Evolutionary conservation across 2,888 invertebrate genomes (phyloP).

Genomic region (Drosophila sordidula): DNA sequence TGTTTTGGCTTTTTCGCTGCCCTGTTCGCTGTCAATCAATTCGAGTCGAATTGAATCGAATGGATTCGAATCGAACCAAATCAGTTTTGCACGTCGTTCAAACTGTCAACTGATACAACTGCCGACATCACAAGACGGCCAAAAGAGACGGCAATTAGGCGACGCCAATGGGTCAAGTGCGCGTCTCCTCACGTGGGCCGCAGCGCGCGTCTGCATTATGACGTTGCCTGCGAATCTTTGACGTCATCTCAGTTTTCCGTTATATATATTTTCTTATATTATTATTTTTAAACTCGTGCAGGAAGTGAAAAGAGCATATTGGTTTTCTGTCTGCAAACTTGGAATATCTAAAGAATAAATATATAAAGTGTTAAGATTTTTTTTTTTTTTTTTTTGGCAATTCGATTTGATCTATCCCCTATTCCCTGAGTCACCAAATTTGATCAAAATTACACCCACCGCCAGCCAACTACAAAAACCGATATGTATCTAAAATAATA

Average conservation of each 20-base stretch:
- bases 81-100: slow-evolving; percentile 5
- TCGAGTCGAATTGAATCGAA: slow-evolving; percentile 31
- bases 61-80: slow-evolving; percentile 11
- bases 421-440: no score
- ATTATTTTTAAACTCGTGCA: no score
- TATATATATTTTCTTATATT: neutral
- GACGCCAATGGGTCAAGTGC: slow-evolving; percentile 25
- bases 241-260: slow-evolving; percentile 25
- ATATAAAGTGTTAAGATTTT: no score
- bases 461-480: no score
- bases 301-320: no score
- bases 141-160: neutral
- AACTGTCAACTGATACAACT: slow-evolving; percentile 29
- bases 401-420: no score
- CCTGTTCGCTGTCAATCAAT: slow-evolving; percentile 36
- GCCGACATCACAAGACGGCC: slow-evolving; percentile 10
- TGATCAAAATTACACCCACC: no score
- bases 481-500: no score
- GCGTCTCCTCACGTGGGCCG: neutral
- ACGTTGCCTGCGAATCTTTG: slow-evolving; percentile 20
- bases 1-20: slow-evolving; percentile 3
- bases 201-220: slow-evolving; percentile 1
- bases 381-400: no score
- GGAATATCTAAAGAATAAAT: no score
- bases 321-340: no score